A percentile compares a stretch with the other conserved stretches of the same genome.
These are phyloP conservation scores for Capitulum mitella DNA, from an alignment of 2,888 invertebrate genomes.

Conservation along the genomic window DNA sequence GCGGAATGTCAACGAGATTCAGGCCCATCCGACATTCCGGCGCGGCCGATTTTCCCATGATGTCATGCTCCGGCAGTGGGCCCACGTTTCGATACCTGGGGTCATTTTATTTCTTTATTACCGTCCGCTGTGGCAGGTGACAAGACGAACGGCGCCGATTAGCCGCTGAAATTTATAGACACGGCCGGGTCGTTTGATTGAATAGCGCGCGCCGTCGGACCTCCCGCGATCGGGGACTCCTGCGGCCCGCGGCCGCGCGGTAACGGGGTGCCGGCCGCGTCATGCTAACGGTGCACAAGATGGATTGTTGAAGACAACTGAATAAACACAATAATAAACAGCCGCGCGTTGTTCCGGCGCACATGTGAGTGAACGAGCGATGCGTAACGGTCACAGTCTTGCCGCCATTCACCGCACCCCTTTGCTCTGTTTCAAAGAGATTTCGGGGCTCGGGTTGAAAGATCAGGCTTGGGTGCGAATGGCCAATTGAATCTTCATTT, in stretches of 20 bases:
- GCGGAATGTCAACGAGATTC: conserved; percentile 12
- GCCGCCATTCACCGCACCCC: too few species aligned
- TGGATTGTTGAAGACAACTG: neutral
- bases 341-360: neutral
- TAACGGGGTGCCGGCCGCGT: neutral
- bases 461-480: too few species aligned
- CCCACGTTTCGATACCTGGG: neutral
- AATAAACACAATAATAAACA: too few species aligned
- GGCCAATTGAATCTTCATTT: too few species aligned
- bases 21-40: neutral
- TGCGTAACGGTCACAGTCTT: neutral
- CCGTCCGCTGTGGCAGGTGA: neutral
- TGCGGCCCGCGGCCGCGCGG: neutral
- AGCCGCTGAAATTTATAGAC: conserved; percentile 10
- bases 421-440: too few species aligned
- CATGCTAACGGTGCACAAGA: neutral
- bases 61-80: neutral
- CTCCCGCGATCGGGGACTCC: neutral
- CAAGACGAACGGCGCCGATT: conserved; percentile 9
- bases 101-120: conserved; percentile 15
- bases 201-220: neutral
- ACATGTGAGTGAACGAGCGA: neutral
- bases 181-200: neutral
- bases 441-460: too few species aligned
- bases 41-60: neutral